phyloP scores from a whole-genome alignment of 2,797 vertebrate species.

The Cichlasoma orientale region DNA sequence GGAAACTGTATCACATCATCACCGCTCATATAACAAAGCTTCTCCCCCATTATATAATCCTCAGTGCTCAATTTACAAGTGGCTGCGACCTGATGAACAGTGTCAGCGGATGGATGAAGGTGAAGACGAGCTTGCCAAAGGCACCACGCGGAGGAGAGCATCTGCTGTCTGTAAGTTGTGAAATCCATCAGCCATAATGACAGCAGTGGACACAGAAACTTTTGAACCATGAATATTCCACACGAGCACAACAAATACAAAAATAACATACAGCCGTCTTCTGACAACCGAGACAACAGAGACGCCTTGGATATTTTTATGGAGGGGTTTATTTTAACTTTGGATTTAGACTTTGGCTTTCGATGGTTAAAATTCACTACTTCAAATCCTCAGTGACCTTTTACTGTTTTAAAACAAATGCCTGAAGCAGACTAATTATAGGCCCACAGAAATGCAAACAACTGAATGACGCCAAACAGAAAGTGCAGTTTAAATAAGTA shows the following conservation, averaged over 20 bases:
- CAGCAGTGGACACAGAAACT: conserved; percentile 18
- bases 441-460: conserved; percentile 21
- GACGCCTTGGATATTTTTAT: background rate
- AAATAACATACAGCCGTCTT: background rate
- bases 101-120: conserved; percentile 30
- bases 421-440: conserved; percentile 40
- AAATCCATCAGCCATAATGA: conserved; percentile 16
- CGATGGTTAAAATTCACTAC: conserved; percentile 14
- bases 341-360: conserved; percentile 15
- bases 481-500: conserved; percentile 49
- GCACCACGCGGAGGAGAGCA: conserved; percentile 51
- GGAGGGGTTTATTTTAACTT: conserved; percentile 2
- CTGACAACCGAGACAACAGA: background rate
- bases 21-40: background rate
- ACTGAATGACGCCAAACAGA: conserved; percentile 30
- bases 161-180: conserved; percentile 48
- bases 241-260: conserved; percentile 24
- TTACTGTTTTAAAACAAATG: background rate
- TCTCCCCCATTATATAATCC: background rate
- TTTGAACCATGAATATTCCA: conserved; percentile 23
- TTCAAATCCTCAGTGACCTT: conserved; percentile 43
- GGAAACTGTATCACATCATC: background rate
- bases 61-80: background rate
- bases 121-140: conserved; percentile 27
- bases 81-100: background rate